Percentiles rank a stretch among this genome's conserved stretches.
Conservation (phyloP, 2,113 vertebrate genomes). For the Willisornis vidua region DNA sequence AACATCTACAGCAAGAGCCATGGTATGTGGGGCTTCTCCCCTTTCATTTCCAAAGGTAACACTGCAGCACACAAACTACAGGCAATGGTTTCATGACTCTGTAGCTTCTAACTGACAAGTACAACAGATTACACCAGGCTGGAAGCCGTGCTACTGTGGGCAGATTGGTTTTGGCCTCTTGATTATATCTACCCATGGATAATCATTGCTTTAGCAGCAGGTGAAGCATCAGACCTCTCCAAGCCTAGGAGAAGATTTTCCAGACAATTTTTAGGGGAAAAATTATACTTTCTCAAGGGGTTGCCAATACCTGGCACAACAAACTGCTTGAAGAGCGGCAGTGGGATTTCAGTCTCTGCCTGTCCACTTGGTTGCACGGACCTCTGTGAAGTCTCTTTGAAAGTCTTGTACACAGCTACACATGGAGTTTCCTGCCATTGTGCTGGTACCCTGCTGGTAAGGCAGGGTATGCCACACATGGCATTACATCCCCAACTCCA, state of each 20-base stretch:
- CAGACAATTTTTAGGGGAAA: background rate
- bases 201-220: background rate
- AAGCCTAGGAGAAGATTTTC: background rate
- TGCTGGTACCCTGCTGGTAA: rapidly evolving
- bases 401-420: background rate
- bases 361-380: background rate
- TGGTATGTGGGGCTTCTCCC: background rate
- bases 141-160: background rate
- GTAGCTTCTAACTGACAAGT: background rate
- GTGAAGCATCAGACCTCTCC: background rate
- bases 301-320: background rate
- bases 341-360: background rate
- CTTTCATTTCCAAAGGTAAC: background rate
- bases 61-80: background rate
- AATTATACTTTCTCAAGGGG: background rate
- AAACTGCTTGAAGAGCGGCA: background rate
- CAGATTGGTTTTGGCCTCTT: background rate
- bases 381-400: background rate
- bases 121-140: background rate
- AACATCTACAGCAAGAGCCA: background rate
- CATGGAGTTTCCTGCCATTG: background rate
- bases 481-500: background rate
- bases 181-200: background rate
- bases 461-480: rapidly evolving
- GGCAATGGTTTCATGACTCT: background rate